These are phyloP conservation scores for Mythimna vitellina DNA, from an alignment of 2,888 invertebrate genomes.

Conservation along the genomic window DNA sequence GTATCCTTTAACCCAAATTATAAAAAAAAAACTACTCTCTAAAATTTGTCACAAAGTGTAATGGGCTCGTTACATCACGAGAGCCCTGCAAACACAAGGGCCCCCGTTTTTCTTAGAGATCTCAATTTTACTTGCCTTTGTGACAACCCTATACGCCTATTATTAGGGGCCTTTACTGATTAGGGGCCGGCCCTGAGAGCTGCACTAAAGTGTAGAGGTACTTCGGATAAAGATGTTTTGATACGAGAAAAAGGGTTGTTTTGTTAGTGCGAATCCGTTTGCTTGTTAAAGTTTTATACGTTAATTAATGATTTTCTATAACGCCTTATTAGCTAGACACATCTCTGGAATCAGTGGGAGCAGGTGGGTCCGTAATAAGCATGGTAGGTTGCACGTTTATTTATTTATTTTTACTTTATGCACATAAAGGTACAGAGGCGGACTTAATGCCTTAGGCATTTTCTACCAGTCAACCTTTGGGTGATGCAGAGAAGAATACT, in stretches of 20 bases:
- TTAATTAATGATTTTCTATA: neutral
- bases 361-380: too few species aligned
- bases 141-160: slow-evolving; percentile 68
- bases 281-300: neutral
- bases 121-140: slow-evolving; percentile 79
- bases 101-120: slow-evolving; percentile 79
- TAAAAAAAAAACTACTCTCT: slow-evolving; percentile 14
- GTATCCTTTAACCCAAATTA: neutral
- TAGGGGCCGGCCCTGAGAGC: slow-evolving; percentile 40
- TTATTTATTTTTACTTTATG: too few species aligned
- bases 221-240: slow-evolving; percentile 15
- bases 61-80: slow-evolving; percentile 76
- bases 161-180: slow-evolving; percentile 60
- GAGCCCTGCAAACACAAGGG: slow-evolving; percentile 76
- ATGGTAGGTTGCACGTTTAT: too few species aligned
- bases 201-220: slow-evolving; percentile 19
- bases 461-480: too few species aligned
- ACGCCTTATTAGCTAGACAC: neutral
- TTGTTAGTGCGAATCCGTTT: neutral
- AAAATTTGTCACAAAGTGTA: slow-evolving; percentile 67
- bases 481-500: too few species aligned
- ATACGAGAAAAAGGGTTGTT: neutral
- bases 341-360: too few species aligned
- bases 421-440: too few species aligned
- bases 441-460: too few species aligned